Evolutionary conservation across 2,888 invertebrate species (phyloP), one percentile per base, ranked within the genome.

Genomic region (Dolichomitus sp.): DNA sequence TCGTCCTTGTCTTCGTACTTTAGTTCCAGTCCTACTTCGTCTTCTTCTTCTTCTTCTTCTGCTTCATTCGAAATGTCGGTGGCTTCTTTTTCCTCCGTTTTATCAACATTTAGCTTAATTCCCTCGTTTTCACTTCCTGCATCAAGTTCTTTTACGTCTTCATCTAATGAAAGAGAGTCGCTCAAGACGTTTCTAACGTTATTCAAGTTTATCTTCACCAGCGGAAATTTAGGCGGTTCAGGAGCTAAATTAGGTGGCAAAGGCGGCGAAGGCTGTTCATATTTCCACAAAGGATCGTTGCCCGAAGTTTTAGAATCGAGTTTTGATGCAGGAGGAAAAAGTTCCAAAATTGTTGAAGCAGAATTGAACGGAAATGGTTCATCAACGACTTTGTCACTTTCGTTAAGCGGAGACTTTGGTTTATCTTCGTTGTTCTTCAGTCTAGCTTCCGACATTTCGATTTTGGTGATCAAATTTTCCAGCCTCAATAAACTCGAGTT

Each of bases 401-500:
- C 48, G 6, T 27, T 52, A 11, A 45, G n/a, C n/a, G 66, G 30
- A 12, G 79, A 72, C 12, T 52, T 72, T 0, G 40, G n/a, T 2
- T 17, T 23, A 1, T 73, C 54, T 0, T 77, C 80, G 48, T 42
- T 48, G 19, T 23, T 73, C 12, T 76, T 83, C 0, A 30, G 27
- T 40, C 50, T 69, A 5, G 57, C 61, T 14, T 79, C 78, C 0
- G 91, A 88, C 52, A 86, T 89, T 9, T 93, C 92, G n/a, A 93
- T 92, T 63, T 91, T 92, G 0, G 92, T 92, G 17, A 93, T 90
- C 76, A 93, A 88, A 76, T 92, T 92, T 42, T 93, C 93, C 1
- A 93, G 85, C 69, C 91, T 89, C 2, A 93, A 83, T 4, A 93
- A 82, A 83, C 93, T 93, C n/a, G 93, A 92, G 79, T 93, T 93